phyloP scores from a whole-genome alignment of 1,140 invertebrate species.

The Condylostylus longicornis region DNA sequence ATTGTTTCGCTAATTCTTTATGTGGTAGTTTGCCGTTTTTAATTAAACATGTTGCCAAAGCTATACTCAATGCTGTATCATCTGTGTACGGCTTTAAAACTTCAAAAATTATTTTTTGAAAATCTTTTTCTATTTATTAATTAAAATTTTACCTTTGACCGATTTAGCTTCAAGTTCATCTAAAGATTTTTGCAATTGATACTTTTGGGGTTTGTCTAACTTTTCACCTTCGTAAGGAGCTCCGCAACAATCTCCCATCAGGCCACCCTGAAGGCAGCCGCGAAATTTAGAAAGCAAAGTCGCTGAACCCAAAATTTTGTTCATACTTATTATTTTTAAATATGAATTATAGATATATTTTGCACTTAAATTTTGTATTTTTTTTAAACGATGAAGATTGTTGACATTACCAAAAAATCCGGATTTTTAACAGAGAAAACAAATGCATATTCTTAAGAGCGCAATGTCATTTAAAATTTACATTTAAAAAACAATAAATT shows the following conservation, averaged over 20 bases:
- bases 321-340: too few relatives aligned
- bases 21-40: slow-evolving; percentile 41
- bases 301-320: slow-evolving; percentile 31
- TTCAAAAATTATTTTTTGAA: too few relatives aligned
- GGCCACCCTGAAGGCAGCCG: slow-evolving; percentile 49
- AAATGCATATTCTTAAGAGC: too few relatives aligned
- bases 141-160: slow-evolving; percentile 44
- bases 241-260: slow-evolving; percentile 60
- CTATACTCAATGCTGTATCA: slow-evolving; percentile 62
- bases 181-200: slow-evolving; percentile 42
- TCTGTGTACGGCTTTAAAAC: slow-evolving; percentile 52
- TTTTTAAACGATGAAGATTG: too few relatives aligned
- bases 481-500: too few relatives aligned
- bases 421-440: too few relatives aligned
- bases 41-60: slow-evolving; percentile 47
- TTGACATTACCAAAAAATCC: too few relatives aligned
- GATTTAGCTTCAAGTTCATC: slow-evolving; percentile 40
- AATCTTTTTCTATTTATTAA: background rate
- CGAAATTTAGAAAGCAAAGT: slow-evolving; percentile 43
- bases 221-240: slow-evolving; percentile 50
- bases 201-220: slow-evolving; percentile 32
- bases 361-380: too few relatives aligned
- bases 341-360: too few relatives aligned
- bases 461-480: too few relatives aligned
- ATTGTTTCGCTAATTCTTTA: slow-evolving; percentile 44